A percentile compares a stretch with the other conserved stretches of the same genome.
phyloP scores from a whole-genome alignment of 2,113 vertebrate genomes.

The Pachyramphus minor region DNA sequence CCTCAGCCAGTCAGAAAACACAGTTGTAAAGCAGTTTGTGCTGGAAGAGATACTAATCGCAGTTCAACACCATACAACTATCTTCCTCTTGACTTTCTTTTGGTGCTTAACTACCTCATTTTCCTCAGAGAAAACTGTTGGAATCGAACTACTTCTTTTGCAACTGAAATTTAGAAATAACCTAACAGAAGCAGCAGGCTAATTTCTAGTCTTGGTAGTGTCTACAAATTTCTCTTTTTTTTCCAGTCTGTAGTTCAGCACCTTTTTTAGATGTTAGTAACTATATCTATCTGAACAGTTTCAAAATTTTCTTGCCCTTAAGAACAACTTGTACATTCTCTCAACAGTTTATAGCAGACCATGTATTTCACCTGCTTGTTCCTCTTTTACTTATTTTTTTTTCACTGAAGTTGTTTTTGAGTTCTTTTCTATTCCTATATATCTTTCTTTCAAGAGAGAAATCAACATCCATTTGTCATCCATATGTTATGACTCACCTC shows the following conservation, averaged over 20 bases:
- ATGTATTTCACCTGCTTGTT: background rate
- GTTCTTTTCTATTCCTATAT: background rate
- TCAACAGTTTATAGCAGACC: background rate
- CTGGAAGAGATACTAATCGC: accelerated
- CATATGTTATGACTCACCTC: background rate
- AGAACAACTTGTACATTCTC: background rate
- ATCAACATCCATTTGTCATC: background rate
- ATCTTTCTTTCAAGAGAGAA: background rate
- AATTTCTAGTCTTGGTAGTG: background rate
- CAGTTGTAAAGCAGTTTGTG: background rate
- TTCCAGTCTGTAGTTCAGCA: background rate
- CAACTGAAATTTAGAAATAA: background rate
- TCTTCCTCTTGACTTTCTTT: background rate
- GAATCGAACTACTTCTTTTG: background rate
- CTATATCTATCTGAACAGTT: background rate
- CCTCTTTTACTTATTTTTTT: background rate
- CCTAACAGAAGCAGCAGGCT: background rate
- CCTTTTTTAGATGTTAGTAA: background rate
- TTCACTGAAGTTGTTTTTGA: background rate
- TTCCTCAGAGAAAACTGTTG: background rate
- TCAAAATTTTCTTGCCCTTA: background rate
- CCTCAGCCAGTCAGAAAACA: background rate
- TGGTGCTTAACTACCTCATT: background rate
- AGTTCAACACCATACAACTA: background rate
- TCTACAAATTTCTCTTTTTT: background rate